These are phyloP conservation scores for Scomberomorus guttatus DNA, from an alignment of 2,797 vertebrate species.

Conservation along the genomic window DNA sequence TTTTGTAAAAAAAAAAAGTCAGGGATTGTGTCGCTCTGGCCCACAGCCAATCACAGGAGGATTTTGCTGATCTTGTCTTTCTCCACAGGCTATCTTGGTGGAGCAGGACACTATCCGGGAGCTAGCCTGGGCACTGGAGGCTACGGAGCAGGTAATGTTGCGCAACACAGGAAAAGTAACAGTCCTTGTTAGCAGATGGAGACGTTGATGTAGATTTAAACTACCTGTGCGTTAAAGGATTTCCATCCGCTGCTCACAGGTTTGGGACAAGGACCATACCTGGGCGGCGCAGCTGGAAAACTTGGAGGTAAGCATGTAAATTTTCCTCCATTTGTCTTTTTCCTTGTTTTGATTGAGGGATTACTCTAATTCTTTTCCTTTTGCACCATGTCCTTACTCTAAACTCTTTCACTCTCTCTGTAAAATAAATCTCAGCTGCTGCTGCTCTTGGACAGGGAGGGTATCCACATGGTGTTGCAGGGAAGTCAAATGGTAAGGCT, in stretches of 20 bases:
- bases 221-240: constrained; percentile 16
- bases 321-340: not conserved
- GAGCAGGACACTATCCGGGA: constrained; percentile 77
- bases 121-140: constrained; percentile 66
- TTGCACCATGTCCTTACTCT: not conserved
- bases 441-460: constrained; percentile 65
- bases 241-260: constrained; percentile 56
- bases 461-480: constrained; percentile 60
- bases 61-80: constrained; percentile 35
- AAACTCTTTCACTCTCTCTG: not conserved
- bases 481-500: constrained; percentile 50
- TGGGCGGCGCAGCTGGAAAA: constrained; percentile 80
- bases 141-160: constrained; percentile 81
- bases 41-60: not conserved
- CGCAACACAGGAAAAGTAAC: not conserved
- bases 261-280: constrained; percentile 77
- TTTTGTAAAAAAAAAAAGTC: not conserved
- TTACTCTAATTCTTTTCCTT: not conserved
- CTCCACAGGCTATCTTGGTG: constrained; percentile 77
- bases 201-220: constrained; percentile 1
- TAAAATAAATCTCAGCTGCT: constrained; percentile 38
- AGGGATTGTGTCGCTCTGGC: constrained; percentile 1
- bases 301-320: constrained; percentile 62
- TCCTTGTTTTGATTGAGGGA: not conserved
- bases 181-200: constrained; percentile 1